Evolutionary conservation across 1,140 invertebrate species (phyloP).

Genomic region (Meloidogyne floridensis): DNA sequence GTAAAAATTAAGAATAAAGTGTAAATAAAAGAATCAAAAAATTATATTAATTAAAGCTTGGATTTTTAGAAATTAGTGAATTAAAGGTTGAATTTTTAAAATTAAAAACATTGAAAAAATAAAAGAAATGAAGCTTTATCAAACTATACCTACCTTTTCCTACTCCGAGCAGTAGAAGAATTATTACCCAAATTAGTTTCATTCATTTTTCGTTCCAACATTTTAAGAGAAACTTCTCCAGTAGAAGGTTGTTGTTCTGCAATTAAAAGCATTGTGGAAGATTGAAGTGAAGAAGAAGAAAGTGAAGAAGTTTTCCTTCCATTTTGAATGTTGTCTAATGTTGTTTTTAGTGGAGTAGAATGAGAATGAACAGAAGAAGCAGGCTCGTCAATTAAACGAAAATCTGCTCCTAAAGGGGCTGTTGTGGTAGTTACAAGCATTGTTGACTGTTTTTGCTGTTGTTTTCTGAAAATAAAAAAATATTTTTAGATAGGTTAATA

Average conservation of each 20-base stretch:
- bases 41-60: too few relatives aligned
- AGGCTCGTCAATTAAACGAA: conserved; percentile 30
- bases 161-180: background rate
- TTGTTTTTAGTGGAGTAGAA: background rate
- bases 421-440: conserved; percentile 23
- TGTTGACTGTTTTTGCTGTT: background rate
- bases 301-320: background rate
- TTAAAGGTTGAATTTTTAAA: too few relatives aligned
- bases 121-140: background rate
- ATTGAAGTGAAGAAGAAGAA: conserved; percentile 14
- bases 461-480: background rate
- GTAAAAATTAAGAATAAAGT: too few relatives aligned
- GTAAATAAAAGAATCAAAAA: too few relatives aligned
- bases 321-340: background rate
- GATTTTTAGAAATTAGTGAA: too few relatives aligned
- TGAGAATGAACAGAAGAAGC: conserved; percentile 8
- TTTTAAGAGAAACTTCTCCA: conserved; percentile 13
- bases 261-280: conserved; percentile 13
- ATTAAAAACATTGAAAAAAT: too few relatives aligned
- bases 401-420: background rate
- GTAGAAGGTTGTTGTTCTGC: conserved; percentile 23
- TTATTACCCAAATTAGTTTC: background rate
- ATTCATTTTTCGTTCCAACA: conserved; percentile 6
- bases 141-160: conserved; percentile 18
- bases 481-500: background rate